These are phyloP conservation scores for Peromyscus melanophrys DNA, from an alignment of 2,797 vertebrate species.

Conservation along the genomic window DNA sequence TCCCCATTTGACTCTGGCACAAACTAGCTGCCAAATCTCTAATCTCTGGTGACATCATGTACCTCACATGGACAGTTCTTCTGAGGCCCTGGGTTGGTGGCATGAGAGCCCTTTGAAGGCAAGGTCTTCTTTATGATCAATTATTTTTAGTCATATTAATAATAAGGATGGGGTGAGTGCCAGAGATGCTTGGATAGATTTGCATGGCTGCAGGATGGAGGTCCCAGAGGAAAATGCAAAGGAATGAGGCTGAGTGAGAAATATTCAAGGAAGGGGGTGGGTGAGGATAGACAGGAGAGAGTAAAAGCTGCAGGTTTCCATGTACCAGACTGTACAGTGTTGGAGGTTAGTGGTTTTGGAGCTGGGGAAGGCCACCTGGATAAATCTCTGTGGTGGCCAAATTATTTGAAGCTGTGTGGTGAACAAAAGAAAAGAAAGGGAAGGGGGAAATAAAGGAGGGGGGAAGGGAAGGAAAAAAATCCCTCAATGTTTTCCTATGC, in stretches of 20 bases:
- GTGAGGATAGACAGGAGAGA: background rate
- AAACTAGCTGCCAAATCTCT: constrained; percentile 48
- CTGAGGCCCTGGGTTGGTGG: constrained; percentile 17
- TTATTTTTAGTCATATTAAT: constrained; percentile 71
- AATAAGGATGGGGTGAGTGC: background rate
- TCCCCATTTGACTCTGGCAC: background rate
- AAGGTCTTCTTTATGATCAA: constrained; percentile 57
- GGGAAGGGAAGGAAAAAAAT: background rate
- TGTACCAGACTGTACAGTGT: background rate
- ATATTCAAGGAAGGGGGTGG: background rate
- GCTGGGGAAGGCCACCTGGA: constrained; percentile 6
- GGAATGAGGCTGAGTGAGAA: constrained; percentile 8
- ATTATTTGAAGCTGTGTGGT: background rate
- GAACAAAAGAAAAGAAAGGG: background rate
- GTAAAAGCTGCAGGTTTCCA: background rate
- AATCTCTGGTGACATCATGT: background rate
- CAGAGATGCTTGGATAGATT: constrained; percentile 67
- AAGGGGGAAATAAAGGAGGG: background rate
- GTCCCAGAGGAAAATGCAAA: constrained; percentile 56
- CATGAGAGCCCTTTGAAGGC: constrained; percentile 21
- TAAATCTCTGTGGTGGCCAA: constrained; percentile 3
- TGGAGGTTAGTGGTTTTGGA: background rate
- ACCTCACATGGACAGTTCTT: background rate
- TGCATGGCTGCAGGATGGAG: constrained; percentile 27
- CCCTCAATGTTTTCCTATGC: background rate